These are phyloP conservation scores for Uria lomvia DNA, from an alignment of 2,113 vertebrate genomes.

Conservation along the genomic window DNA sequence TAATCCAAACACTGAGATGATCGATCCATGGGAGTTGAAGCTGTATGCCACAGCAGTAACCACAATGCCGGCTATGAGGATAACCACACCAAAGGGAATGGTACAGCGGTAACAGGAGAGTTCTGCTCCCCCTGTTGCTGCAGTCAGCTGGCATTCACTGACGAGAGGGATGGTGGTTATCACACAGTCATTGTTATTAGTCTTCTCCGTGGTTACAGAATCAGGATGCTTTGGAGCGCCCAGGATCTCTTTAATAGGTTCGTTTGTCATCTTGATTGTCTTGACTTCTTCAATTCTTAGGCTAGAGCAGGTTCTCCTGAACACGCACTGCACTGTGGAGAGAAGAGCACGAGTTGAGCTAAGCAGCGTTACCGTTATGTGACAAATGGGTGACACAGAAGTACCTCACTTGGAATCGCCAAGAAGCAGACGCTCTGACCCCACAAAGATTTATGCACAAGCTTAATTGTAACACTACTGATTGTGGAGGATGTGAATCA, in stretches of 20 bases:
- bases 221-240: conserved; percentile 74
- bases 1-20: conserved; percentile 91
- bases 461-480: background rate
- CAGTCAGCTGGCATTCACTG: conserved; percentile 85
- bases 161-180: conserved; percentile 81
- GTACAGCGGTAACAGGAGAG: conserved; percentile 96
- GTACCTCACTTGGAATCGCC: background rate
- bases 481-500: background rate
- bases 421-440: background rate
- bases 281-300: background rate
- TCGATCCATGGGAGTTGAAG: conserved; percentile 96
- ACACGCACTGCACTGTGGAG: conserved; percentile 14
- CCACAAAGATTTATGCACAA: background rate
- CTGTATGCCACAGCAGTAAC: conserved; percentile 92
- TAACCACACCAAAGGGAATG: conserved; percentile 91
- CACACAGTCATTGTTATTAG: conserved; percentile 69
- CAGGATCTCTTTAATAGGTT: conserved; percentile 80
- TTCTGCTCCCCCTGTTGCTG: conserved; percentile 88
- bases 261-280: conserved; percentile 79
- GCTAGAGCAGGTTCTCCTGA: conserved; percentile 38
- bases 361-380: accelerated
- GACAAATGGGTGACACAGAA: background rate
- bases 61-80: conserved; percentile 89
- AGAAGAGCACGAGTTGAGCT: background rate
- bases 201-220: conserved; percentile 68